These are phyloP conservation scores for Tachyglossus aculeatus DNA, from an alignment of 2,797 vertebrate species.

Conservation along the genomic window DNA sequence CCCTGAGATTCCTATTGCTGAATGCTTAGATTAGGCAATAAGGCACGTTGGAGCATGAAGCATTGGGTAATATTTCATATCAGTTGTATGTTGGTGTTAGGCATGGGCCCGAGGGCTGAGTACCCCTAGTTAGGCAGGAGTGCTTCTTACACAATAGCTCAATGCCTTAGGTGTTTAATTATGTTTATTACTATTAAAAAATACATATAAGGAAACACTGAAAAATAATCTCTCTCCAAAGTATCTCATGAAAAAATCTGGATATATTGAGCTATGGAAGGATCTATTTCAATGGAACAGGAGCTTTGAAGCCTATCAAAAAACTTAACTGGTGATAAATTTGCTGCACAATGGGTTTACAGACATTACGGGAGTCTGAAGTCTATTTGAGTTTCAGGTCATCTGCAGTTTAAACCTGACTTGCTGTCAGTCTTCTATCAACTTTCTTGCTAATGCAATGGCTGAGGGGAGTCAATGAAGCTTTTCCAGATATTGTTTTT, in stretches of 20 bases:
- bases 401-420: constrained; percentile 1
- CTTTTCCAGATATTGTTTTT: neutral
- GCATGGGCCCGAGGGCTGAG: constrained; percentile 19
- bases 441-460: neutral
- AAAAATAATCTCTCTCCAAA: constrained; percentile 22
- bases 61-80: constrained; percentile 56
- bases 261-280: constrained; percentile 43
- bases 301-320: constrained; percentile 28
- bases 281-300: constrained; percentile 17
- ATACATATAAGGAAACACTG: constrained; percentile 43
- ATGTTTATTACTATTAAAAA: constrained; percentile 32
- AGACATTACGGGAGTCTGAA: neutral
- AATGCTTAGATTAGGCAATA: constrained; percentile 50
- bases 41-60: constrained; percentile 57
- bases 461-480: neutral
- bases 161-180: constrained; percentile 49
- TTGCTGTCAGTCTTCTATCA: neutral
- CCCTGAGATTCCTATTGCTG: constrained; percentile 39
- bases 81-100: constrained; percentile 40
- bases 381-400: constrained; percentile 6
- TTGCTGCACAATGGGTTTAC: constrained; percentile 12
- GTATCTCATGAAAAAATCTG: constrained; percentile 38
- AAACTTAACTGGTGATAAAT: constrained; percentile 16
- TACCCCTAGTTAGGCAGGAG: constrained; percentile 30
- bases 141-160: constrained; percentile 45